phyloP scores from a whole-genome alignment of 35 echinoderm and acorn worm genomes.

The Stichopus chloronotus region DNA sequence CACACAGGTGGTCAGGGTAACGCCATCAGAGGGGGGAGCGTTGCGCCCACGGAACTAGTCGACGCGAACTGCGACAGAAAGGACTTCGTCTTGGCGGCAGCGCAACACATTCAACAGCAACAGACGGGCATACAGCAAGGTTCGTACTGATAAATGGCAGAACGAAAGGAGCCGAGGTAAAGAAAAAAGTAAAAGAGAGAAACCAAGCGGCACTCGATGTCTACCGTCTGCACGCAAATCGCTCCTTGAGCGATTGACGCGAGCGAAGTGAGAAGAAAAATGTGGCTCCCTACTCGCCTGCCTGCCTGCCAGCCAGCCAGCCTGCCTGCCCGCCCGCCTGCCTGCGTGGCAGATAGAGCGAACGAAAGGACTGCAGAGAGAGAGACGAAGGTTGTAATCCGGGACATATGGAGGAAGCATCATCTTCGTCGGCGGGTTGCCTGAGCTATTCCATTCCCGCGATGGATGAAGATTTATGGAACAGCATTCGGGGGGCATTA shows the following conservation, averaged over 20 bases:
- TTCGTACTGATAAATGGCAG: background rate
- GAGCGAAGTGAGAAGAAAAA: background rate
- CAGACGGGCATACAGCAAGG: conserved; percentile 49
- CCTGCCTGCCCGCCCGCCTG: background rate
- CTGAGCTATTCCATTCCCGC: background rate
- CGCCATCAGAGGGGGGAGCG: conserved; percentile 33
- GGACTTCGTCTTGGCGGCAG: conserved; percentile 47
- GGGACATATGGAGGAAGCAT: background rate
- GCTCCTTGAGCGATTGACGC: background rate
- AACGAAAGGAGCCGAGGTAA: background rate
- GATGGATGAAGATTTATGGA: conserved; percentile 51
- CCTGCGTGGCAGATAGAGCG: no score
- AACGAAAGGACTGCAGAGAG: no score
- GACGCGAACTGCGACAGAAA: conserved; percentile 42
- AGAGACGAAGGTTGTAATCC: no score
- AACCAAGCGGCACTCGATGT: background rate
- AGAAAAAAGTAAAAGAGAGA: background rate
- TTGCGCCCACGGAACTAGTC: conserved; percentile 36
- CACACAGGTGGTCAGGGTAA: background rate
- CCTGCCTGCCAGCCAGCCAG: background rate
- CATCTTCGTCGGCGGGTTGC: background rate
- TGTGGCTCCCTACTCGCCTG: background rate
- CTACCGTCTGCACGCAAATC: background rate
- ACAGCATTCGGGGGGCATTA: conserved; percentile 23
- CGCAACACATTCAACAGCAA: conserved; percentile 8